These are phyloP conservation scores for Drosophila setosimentum DNA, from an alignment of 2,888 invertebrate species.

Conservation along the genomic window DNA sequence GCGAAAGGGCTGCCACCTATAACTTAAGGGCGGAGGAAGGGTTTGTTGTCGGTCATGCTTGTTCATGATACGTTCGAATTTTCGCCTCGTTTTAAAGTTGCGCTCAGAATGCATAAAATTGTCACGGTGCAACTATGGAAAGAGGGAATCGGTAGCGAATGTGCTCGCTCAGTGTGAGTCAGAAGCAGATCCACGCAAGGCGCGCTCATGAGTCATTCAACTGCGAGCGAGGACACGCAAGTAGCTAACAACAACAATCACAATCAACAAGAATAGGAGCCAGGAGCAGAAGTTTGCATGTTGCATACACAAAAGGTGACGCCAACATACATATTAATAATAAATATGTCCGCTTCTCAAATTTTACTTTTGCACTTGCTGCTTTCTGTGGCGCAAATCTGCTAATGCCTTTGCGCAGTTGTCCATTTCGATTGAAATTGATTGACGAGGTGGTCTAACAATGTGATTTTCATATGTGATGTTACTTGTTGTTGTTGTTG, in stretches of 20 bases:
- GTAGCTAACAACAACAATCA: conserved; percentile 27
- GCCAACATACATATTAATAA: conserved; percentile 68
- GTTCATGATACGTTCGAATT: conserved; percentile 41
- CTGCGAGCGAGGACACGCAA: conserved; percentile 73
- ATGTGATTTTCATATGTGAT: neutral
- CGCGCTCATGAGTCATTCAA: conserved; percentile 73
- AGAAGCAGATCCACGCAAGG: neutral
- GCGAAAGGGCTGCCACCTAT: conserved; percentile 32
- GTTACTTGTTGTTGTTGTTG: neutral
- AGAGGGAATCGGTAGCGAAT: neutral
- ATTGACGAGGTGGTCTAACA: conserved; percentile 49
- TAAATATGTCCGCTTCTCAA: conserved; percentile 46
- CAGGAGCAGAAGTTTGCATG: conserved; percentile 56
- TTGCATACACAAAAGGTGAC: conserved; percentile 52
- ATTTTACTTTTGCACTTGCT: neutral
- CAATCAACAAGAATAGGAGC: conserved; percentile 27
- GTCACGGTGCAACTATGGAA: neutral
- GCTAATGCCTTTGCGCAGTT: conserved; percentile 14
- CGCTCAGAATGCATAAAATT: conserved; percentile 19
- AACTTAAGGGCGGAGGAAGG: conserved; percentile 7
- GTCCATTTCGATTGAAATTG: conserved; percentile 48
- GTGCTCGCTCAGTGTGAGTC: conserved; percentile 9
- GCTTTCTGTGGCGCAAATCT: neutral
- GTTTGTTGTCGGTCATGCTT: conserved; percentile 24
- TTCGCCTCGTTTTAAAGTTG: conserved; percentile 47